phyloP scores from a whole-genome alignment of 2,888 invertebrate species.

The Caenorhabditis auriculariae region DNA sequence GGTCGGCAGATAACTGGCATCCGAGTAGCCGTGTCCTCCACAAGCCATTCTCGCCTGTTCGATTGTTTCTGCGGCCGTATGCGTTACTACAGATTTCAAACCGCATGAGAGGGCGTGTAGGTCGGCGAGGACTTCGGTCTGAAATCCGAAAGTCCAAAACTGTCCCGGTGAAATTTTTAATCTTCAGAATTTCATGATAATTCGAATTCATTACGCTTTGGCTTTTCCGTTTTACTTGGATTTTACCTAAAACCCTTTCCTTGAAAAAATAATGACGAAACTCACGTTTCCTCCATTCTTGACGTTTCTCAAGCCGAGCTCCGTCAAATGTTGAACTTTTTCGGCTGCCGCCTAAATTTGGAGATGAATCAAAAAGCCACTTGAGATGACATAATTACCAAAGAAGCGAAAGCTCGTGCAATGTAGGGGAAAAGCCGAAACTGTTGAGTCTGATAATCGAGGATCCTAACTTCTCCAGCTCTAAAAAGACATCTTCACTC shows the following conservation, averaged over 20 bases:
- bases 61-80: slow-evolving; percentile 69
- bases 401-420: slow-evolving; percentile 78
- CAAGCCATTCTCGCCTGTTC: slow-evolving; percentile 78
- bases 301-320: slow-evolving; percentile 17
- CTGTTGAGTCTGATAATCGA: slow-evolving; percentile 91
- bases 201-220: slow-evolving; percentile 72
- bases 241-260: slow-evolving; percentile 90
- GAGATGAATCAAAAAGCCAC: too few relatives aligned
- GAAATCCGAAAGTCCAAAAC: too few relatives aligned
- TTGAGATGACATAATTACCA: slow-evolving; percentile 52
- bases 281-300: slow-evolving; percentile 23
- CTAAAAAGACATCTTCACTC: slow-evolving; percentile 75
- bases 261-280: too few relatives aligned
- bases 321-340: slow-evolving; percentile 45
- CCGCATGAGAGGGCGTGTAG: slow-evolving; percentile 88
- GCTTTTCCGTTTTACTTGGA: slow-evolving; percentile 29
- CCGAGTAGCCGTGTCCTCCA: slow-evolving; percentile 86
- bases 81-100: slow-evolving; percentile 76
- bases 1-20: slow-evolving; percentile 65
- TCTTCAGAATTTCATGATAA: background rate
- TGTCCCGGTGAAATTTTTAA: background rate
- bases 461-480: slow-evolving; percentile 82
- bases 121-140: slow-evolving; percentile 68
- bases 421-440: slow-evolving; percentile 82
- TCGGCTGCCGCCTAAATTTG: slow-evolving; percentile 69